These are phyloP conservation scores for Apostichopus japonicus DNA, from an alignment of 35 echinoderm and acorn worm genomes.

Conservation along the genomic window DNA sequence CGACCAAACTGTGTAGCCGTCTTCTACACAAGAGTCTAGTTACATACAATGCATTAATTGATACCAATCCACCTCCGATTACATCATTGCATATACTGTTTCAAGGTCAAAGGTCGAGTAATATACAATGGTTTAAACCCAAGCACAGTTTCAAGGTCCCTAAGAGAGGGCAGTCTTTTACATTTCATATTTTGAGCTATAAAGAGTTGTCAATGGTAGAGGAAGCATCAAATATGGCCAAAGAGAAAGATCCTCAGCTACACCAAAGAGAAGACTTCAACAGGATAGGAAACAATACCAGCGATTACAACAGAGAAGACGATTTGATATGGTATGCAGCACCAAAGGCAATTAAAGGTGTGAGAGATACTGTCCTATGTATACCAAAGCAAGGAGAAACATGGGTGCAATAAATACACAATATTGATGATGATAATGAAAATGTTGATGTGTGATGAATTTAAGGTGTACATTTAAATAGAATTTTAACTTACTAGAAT, in stretches of 20 bases:
- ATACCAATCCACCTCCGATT: conserved; percentile 54
- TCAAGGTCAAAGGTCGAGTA: conserved; percentile 63
- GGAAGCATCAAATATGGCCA: not conserved
- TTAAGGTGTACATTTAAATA: not conserved
- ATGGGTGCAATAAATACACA: conserved; percentile 54
- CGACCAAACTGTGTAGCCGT: conserved; percentile 60
- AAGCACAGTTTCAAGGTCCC: conserved; percentile 67
- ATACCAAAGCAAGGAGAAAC: conserved; percentile 44
- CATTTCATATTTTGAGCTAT: conserved; percentile 45
- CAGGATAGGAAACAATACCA: not conserved
- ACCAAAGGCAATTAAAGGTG: conserved; percentile 66
- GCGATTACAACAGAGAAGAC: not conserved
- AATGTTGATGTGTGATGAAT: not conserved
- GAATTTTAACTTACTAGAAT: not conserved
- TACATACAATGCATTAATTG: conserved; percentile 49
- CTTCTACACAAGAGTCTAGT: conserved; percentile 62
- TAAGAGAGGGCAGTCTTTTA: conserved; percentile 64
- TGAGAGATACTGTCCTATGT: conserved; percentile 50
- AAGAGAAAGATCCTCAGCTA: not conserved
- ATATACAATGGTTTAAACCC: conserved; percentile 63
- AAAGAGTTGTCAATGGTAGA: not conserved
- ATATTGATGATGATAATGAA: not conserved
- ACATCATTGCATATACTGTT: conserved; percentile 61
- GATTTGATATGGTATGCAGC: conserved; percentile 76
- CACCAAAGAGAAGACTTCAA: not conserved